Percentiles rank a stretch among this genome's conserved stretches.
phyloP scores from a whole-genome alignment of 2,113 vertebrate species.

The Bubalus kerabau region DNA sequence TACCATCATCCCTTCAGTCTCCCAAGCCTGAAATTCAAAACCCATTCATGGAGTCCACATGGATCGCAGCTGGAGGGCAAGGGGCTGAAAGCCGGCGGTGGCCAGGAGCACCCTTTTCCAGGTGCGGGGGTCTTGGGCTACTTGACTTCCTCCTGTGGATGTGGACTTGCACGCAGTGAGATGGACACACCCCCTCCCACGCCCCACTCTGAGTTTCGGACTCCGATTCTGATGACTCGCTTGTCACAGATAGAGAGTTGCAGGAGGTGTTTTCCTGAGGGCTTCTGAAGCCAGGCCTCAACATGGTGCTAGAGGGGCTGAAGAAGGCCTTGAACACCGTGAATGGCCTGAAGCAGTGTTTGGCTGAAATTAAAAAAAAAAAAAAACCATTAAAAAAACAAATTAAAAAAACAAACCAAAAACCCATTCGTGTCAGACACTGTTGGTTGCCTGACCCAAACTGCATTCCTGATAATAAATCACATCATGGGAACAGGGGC shows the following conservation, averaged over 20 bases:
- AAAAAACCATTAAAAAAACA: no score
- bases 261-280: neutral
- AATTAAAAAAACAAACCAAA: neutral
- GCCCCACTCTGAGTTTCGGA: neutral
- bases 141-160: neutral
- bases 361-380: neutral
- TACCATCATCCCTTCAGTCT: neutral
- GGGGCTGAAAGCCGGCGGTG: neutral
- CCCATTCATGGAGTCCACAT: neutral
- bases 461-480: neutral
- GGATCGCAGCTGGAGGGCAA: neutral
- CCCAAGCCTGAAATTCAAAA: neutral
- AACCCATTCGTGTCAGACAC: neutral
- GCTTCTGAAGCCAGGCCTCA: neutral
- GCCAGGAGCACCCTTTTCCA: neutral
- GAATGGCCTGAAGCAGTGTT: neutral
- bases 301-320: neutral
- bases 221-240: neutral
- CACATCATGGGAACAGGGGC: neutral
- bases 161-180: neutral
- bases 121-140: neutral
- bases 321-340: neutral
- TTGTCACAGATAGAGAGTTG: neutral
- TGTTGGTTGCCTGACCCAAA: neutral
- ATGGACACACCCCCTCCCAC: neutral